Evolutionary conservation across 2,888 invertebrate species (phyloP).

Genomic region (Rugalucina vietnamica): DNA sequence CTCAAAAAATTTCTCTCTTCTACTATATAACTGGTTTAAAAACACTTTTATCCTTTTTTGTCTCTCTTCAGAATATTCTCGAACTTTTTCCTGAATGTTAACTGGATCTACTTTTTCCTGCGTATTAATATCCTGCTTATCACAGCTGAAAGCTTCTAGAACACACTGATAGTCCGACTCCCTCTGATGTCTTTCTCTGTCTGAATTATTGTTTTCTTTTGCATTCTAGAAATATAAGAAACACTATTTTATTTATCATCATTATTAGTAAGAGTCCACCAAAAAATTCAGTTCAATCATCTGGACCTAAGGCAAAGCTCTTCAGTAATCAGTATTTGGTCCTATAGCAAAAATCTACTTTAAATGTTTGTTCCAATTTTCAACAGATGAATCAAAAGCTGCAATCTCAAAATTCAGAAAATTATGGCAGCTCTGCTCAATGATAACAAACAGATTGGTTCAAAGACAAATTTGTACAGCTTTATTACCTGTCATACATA

Average conservation of each 20-base stretch:
- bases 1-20: slow-evolving; percentile 65
- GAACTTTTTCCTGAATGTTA: slow-evolving; percentile 57
- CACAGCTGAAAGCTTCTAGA: slow-evolving; percentile 27
- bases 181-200: slow-evolving; percentile 65
- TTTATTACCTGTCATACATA: background rate
- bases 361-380: no score
- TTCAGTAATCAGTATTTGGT: no score
- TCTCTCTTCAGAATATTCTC: slow-evolving; percentile 65
- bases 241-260: no score
- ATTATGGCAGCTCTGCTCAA: no score
- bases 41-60: slow-evolving; percentile 69
- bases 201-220: slow-evolving; percentile 63
- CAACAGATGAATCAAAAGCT: no score
- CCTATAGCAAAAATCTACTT: no score
- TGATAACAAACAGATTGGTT: no score
- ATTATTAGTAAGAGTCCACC: no score
- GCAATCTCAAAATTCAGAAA: no score
- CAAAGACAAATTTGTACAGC: no score
- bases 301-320: no score
- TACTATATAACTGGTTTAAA: slow-evolving; percentile 63
- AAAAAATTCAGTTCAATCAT: no score
- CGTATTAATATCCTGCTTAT: slow-evolving; percentile 2
- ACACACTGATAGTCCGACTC: slow-evolving; percentile 74
- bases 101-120: background rate
- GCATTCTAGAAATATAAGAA: slow-evolving; percentile 68